A percentile compares a stretch with the other conserved stretches of the same genome.
Evolutionary conservation across 2,888 invertebrate genomes (phyloP).

Genomic region (Phortica okadai): DNA sequence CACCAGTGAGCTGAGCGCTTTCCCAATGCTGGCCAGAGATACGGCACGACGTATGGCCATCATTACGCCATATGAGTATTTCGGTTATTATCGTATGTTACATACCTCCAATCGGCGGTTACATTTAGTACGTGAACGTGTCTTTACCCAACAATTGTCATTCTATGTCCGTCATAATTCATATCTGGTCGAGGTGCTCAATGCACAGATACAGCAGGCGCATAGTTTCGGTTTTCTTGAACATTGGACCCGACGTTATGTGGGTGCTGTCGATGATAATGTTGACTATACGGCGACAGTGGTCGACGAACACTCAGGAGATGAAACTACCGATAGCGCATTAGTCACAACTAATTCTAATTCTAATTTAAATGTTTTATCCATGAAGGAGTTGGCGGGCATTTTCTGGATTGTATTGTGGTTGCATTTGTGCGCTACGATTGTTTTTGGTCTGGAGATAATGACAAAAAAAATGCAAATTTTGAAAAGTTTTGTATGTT

Average conservation of each 20-base stretch:
- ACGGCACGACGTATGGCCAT: constrained; percentile 54
- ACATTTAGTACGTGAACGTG: constrained; percentile 62
- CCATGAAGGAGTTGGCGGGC: constrained; percentile 59
- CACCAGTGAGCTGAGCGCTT: constrained; percentile 59
- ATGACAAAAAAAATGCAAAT: constrained; percentile 6
- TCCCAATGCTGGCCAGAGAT: constrained; percentile 51
- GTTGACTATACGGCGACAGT: constrained; percentile 51
- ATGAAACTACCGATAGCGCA: not conserved
- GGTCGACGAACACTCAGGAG: constrained; percentile 20
- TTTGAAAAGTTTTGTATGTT: not conserved
- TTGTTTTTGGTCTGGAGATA: constrained; percentile 54
- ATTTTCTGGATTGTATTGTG: constrained; percentile 62
- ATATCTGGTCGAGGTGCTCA: constrained; percentile 56
- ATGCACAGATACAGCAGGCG: constrained; percentile 56
- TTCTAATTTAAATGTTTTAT: constrained; percentile 45
- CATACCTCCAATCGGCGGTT: constrained; percentile 53
- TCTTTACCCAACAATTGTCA: constrained; percentile 64
- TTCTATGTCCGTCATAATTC: constrained; percentile 64
- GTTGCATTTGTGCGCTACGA: constrained; percentile 49
- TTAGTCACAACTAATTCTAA: not conserved
- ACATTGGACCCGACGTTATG: constrained; percentile 57
- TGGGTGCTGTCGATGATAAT: constrained; percentile 56
- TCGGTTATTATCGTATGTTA: constrained; percentile 61
- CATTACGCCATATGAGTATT: constrained; percentile 66
- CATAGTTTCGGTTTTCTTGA: constrained; percentile 58